Evolutionary conservation across 2,888 invertebrate species (phyloP).

Genomic region (Lymantria monacha): DNA sequence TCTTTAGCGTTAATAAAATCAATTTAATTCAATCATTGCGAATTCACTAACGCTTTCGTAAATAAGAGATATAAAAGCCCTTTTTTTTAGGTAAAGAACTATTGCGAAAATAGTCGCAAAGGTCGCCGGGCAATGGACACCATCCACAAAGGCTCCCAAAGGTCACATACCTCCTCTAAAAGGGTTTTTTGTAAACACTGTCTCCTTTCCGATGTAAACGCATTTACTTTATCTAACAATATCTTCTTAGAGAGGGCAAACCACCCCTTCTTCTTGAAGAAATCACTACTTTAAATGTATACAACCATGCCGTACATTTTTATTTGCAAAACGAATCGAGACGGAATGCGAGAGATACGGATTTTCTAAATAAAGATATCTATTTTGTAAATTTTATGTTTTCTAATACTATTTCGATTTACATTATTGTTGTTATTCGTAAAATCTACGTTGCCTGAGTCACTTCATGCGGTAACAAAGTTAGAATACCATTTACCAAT

Average conservation of each 20-base stretch:
- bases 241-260: conserved; percentile 42
- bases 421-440: conserved; percentile 7
- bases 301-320: conserved; percentile 32
- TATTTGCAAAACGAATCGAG: conserved; percentile 32
- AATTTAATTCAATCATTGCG: conserved; percentile 7
- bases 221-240: conserved; percentile 52
- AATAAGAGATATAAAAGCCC: conserved; percentile 27
- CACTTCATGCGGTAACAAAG: too few relatives aligned
- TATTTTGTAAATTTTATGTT: conserved; percentile 20
- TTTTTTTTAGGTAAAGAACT: conserved; percentile 20
- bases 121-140: conserved; percentile 48
- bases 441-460: too few relatives aligned
- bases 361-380: conserved; percentile 28
- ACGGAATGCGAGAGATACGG: conserved; percentile 21
- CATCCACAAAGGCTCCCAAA: conserved; percentile 44
- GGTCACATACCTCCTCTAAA: conserved; percentile 39
- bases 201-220: conserved; percentile 48
- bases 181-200: conserved; percentile 48
- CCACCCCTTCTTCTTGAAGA: conserved; percentile 38
- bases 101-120: conserved; percentile 17
- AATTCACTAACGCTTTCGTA: conserved; percentile 20
- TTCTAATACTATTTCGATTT: conserved; percentile 16
- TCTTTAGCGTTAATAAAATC: conserved; percentile 7
- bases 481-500: too few relatives aligned
- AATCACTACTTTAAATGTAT: conserved; percentile 42